Conservation (phyloP, 2,888 invertebrate species). For the Clusia tigrina region DNA sequence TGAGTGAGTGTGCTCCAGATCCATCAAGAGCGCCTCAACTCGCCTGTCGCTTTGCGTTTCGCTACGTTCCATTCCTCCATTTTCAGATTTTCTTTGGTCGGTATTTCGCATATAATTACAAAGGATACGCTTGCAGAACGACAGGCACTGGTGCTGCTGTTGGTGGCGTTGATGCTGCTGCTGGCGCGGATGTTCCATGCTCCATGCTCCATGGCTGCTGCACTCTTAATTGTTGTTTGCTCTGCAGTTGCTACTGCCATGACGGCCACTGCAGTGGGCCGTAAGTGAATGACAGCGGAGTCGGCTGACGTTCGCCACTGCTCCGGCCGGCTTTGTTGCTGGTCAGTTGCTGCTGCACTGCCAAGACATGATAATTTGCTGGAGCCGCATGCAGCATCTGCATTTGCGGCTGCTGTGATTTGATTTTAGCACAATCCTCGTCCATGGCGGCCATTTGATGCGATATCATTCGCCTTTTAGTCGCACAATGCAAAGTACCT, state of each 20-base stretch:
- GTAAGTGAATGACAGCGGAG: conserved; percentile 1
- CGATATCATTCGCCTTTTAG: not conserved
- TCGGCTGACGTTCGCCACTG: no score
- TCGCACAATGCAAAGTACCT: not conserved
- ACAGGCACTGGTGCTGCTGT: not conserved
- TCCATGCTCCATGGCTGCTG: not conserved
- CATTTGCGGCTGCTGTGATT: not conserved
- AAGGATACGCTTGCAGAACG: conserved; percentile 1
- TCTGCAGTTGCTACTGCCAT: not conserved
- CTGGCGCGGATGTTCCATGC: not conserved
- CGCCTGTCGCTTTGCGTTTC: not conserved
- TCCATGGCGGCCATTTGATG: not conserved
- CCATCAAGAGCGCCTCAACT: not conserved
- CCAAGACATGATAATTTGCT: not conserved
- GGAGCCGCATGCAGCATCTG: not conserved
- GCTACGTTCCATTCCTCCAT: not conserved
- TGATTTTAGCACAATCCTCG: not conserved
- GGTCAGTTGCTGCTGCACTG: not conserved
- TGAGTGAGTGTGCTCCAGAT: not conserved
- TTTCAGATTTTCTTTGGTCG: not conserved
- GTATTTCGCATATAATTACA: conserved; percentile 20
- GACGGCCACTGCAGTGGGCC: not conserved
- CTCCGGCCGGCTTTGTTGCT: no score
- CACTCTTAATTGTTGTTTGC: conserved; percentile 3
- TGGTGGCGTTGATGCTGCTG: not conserved